Base-by-base conservation (phyloP, 1,140 invertebrate genomes). In the Phthorimaea operculella region DNA sequence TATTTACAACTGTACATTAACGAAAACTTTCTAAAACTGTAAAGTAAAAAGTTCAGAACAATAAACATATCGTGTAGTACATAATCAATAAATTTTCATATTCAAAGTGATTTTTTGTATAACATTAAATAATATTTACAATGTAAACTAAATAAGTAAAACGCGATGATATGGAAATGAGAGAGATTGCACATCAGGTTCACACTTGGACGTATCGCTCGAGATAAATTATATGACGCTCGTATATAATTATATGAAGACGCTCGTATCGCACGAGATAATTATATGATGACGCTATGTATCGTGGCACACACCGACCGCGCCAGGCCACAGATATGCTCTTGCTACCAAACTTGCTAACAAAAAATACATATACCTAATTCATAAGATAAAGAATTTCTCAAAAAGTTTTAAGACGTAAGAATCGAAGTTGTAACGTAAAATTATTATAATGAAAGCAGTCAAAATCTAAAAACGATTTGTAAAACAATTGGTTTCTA, bases 1-100 rank as follows among this genome's bases (percentile, higher is more conserved):
- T 83, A 83, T 85, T 75, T 82, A 85, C 79, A 85, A 54, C 79
- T 82, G 79, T 85, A 85, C 82, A 83, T 79, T 66, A 83, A 85
- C 79, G 76, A 79, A 73, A 84, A 82, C 67, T 67, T 69, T 61
- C 63, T 71, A 70, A 74, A 72, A 70, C 54, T 65, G 60, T 70
- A 69, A 72, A 78, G 66, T 75, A 77, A 66, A 72, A 78, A 73
- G 62, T 72, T 75, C 59, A 76, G 76, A 81, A 81, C 78, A 80
- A 80, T 77, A 79, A 83, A 76, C 70, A 64, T 67, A 69, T 72
- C 67, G 68, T 69, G 60, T 55, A 57, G 52, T 59, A 63, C 47
- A 74, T 63, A 68, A 68, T 65, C 58, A 70, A 78, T 76, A 74
- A 73, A 74, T 76, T 79, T 76, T 74, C 57, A 75, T 72, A 74